Conservation (phyloP, 1,140 invertebrate species). For the Trachelipus rathkii region DNA sequence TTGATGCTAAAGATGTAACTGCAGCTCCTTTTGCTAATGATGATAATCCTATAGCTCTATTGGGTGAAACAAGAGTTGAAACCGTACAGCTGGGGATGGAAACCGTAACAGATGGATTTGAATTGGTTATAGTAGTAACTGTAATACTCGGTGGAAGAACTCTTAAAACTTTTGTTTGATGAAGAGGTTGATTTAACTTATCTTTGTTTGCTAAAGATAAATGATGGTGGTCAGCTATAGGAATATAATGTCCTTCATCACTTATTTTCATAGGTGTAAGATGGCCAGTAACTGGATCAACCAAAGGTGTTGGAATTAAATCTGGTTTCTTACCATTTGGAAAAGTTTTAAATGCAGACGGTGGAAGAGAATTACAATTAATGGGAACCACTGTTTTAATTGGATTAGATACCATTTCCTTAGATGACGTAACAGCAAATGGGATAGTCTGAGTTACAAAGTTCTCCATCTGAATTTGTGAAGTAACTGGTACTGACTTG, state of each 20-base stretch:
- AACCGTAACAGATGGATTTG: neutral
- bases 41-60: neutral
- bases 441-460: neutral
- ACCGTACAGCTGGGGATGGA: neutral
- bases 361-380: neutral
- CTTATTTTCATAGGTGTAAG: slow-evolving; percentile 27
- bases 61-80: neutral
- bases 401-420: neutral
- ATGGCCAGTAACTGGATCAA: slow-evolving; percentile 28
- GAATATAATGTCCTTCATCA: slow-evolving; percentile 30
- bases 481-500: neutral
- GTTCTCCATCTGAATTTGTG: neutral
- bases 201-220: neutral
- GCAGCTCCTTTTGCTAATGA: neutral
- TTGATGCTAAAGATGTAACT: neutral
- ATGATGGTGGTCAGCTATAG: slow-evolving; percentile 4
- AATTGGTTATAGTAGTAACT: neutral
- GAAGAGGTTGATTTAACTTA: neutral
- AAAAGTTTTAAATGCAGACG: neutral
- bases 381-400: neutral
- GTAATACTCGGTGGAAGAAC: neutral
- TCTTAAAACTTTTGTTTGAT: neutral
- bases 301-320: slow-evolving; percentile 16
- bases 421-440: neutral
- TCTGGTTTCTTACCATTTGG: neutral